Conservation (phyloP, 2,113 vertebrate species). For the Lanius collurio region DNA sequence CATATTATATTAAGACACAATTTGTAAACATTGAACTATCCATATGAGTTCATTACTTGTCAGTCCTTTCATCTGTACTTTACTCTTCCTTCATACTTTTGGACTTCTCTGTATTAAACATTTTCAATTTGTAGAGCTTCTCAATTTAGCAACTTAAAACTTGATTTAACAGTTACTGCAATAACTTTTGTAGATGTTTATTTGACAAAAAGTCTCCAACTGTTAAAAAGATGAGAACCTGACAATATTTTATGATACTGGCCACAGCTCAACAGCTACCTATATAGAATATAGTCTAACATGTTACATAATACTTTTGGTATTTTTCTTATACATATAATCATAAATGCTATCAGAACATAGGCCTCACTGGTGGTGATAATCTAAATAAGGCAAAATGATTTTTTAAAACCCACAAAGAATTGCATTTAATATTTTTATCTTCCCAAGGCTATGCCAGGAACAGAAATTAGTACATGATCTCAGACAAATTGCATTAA, state of each 20-base stretch:
- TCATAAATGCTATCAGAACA: background rate
- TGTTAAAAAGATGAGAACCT: background rate
- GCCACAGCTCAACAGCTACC: background rate
- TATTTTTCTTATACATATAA: background rate
- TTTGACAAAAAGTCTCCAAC: background rate
- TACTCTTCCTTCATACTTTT: background rate
- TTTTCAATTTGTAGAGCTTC: background rate
- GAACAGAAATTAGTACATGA: constrained; percentile 15
- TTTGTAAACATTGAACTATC: background rate
- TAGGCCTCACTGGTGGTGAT: background rate
- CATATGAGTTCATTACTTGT: background rate
- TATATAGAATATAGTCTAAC: background rate
- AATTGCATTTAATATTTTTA: constrained; percentile 22
- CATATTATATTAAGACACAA: background rate
- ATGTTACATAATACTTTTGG: background rate
- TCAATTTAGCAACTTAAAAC: background rate
- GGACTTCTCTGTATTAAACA: background rate
- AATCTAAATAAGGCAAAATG: constrained; percentile 7
- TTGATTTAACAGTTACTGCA: background rate
- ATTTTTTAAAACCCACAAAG: background rate
- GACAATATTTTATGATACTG: background rate
- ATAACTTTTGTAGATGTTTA: background rate
- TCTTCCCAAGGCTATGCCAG: background rate
- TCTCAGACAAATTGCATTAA: constrained; percentile 45
- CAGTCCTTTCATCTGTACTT: background rate